Percentiles rank a stretch among this genome's conserved stretches.
Conservation (phyloP, 2,113 vertebrate species). For the Falcunculus frontatus region DNA sequence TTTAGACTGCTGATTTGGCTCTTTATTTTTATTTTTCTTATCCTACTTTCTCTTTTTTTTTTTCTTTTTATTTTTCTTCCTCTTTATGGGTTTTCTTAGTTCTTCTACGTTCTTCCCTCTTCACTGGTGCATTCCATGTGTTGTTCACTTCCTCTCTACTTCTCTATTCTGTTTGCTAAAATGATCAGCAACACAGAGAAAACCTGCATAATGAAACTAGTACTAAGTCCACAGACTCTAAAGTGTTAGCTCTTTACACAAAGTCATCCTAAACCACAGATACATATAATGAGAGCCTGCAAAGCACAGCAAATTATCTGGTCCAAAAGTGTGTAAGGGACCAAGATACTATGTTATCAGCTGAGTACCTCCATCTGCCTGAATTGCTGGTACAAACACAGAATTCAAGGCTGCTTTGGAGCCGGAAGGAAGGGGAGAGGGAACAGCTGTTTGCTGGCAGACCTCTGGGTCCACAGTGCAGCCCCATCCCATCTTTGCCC, state of each 20-base stretch:
- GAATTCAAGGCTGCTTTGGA: background rate
- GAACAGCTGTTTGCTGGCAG: rapidly evolving
- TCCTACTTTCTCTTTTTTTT: background rate
- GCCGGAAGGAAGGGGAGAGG: background rate
- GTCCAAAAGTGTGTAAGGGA: background rate
- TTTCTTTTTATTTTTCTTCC: background rate
- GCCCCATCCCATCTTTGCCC: too few species aligned
- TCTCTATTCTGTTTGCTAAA: background rate
- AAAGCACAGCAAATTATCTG: background rate
- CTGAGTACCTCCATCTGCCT: background rate
- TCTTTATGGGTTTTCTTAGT: constrained; percentile 10
- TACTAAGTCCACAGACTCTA: background rate
- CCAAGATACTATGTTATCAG: background rate
- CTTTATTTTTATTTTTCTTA: background rate
- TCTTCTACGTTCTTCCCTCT: background rate
- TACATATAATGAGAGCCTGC: background rate
- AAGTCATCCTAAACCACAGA: background rate
- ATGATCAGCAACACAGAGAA: background rate
- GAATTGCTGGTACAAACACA: background rate
- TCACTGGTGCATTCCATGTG: background rate
- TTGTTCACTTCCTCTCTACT: background rate
- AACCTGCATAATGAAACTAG: background rate
- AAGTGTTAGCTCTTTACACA: background rate
- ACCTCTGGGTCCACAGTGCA: background rate
- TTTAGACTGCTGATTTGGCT: background rate